Percentiles rank a stretch among this genome's conserved stretches.
Conservation (phyloP, 2,888 invertebrate species). For the Byasa hedistus region DNA sequence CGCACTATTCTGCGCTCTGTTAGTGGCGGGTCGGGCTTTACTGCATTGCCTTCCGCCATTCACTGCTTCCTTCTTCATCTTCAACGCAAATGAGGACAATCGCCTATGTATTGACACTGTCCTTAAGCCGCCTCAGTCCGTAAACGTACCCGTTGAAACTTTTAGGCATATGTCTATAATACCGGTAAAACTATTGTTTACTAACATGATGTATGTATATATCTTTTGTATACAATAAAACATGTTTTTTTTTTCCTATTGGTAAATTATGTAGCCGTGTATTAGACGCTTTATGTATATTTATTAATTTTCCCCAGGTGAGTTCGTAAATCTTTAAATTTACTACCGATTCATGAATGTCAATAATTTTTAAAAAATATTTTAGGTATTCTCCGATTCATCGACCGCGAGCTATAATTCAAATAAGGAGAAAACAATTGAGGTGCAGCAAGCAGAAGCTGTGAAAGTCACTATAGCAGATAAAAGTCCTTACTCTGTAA, state of each 20-base stretch:
- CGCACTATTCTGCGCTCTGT: constrained; percentile 46
- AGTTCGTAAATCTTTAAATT: no score
- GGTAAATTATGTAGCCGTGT: no score
- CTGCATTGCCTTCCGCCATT: constrained; percentile 55
- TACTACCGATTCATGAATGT: no score
- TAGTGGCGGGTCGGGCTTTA: constrained; percentile 55
- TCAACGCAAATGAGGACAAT: constrained; percentile 71
- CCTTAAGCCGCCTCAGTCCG: constrained; percentile 36
- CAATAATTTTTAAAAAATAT: no score
- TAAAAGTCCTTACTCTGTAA: no score
- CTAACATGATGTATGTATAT: no score
- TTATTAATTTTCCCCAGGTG: no score
- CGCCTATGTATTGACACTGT: constrained; percentile 55
- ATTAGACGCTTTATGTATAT: no score
- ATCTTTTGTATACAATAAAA: no score
- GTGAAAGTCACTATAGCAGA: no score
- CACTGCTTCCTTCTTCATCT: constrained; percentile 66
- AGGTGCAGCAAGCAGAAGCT: not conserved
- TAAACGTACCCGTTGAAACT: constrained; percentile 37
- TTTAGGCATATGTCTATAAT: constrained; percentile 49
- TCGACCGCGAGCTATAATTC: constrained; percentile 2
- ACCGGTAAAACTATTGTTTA: constrained; percentile 45
- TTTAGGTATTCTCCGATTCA: constrained; percentile 21
- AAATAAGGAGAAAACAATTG: not conserved
- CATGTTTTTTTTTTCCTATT: no score